A percentile compares a stretch with the other conserved stretches of the same genome.
Evolutionary conservation across 2,113 vertebrate genomes (phyloP).

Genomic region (Pitta sordida): DNA sequence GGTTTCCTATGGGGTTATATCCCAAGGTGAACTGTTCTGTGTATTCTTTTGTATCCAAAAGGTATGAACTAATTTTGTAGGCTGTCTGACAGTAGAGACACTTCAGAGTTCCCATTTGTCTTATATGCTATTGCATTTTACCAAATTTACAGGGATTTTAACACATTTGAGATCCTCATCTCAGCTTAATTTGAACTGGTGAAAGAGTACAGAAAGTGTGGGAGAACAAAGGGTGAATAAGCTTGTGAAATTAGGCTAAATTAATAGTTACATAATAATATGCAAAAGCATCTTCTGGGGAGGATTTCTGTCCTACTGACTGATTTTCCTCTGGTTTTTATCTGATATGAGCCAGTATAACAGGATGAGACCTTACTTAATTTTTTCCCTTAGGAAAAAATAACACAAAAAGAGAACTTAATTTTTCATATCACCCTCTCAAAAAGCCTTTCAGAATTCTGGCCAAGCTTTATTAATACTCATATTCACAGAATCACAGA

Average conservation of each 20-base stretch:
- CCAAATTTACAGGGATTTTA: neutral
- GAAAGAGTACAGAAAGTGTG: neutral
- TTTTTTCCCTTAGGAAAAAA: neutral
- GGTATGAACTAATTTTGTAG: neutral
- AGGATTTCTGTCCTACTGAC: neutral
- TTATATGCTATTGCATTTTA: neutral
- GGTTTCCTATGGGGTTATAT: neutral
- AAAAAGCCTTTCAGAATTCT: neutral
- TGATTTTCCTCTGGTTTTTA: neutral
- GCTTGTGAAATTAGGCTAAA: neutral
- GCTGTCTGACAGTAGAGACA: neutral
- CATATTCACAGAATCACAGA: too few species aligned
- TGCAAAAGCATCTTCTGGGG: neutral
- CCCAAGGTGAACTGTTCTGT: neutral
- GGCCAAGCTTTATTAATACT: neutral
- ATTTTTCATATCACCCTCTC: neutral
- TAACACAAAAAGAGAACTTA: neutral
- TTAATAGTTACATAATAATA: neutral
- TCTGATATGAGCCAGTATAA: neutral
- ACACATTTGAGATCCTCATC: neutral
- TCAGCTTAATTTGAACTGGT: neutral
- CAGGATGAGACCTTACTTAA: neutral
- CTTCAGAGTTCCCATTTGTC: neutral
- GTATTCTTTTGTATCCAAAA: neutral
- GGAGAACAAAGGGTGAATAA: neutral